These are phyloP conservation scores for Micronycteris hirsuta DNA, from an alignment of 2,113 vertebrate species.

Conservation along the genomic window DNA sequence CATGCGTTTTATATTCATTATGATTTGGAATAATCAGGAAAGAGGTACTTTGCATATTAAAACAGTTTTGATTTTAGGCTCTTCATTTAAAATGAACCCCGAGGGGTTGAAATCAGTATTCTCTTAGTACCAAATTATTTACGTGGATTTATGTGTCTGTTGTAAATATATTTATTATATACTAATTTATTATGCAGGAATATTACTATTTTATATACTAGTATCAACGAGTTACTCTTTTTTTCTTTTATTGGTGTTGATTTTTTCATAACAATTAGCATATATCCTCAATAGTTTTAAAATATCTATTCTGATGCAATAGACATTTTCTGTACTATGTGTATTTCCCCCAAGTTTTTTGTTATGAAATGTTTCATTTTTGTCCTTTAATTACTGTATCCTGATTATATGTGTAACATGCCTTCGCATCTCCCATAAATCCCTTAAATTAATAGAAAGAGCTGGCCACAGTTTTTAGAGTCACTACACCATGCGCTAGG, in stretches of 20 bases:
- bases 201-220: neutral
- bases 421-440: neutral
- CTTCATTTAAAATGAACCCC: conserved; percentile 27
- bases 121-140: neutral
- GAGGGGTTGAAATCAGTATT: neutral
- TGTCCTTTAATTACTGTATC: neutral
- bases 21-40: conserved; percentile 55
- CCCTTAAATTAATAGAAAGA: neutral
- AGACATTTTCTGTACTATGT: neutral
- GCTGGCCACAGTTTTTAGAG: neutral
- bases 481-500: neutral
- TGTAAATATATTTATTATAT: neutral
- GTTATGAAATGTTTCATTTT: neutral
- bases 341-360: neutral
- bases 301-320: neutral
- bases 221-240: neutral
- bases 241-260: neutral
- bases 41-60: conserved; percentile 17
- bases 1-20: conserved; percentile 71
- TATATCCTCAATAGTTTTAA: neutral
- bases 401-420: neutral
- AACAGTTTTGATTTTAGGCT: neutral
- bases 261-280: neutral
- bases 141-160: neutral
- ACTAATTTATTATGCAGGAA: neutral